phyloP scores from a whole-genome alignment of 2,113 vertebrate genomes.

The Albula goreensis region DNA sequence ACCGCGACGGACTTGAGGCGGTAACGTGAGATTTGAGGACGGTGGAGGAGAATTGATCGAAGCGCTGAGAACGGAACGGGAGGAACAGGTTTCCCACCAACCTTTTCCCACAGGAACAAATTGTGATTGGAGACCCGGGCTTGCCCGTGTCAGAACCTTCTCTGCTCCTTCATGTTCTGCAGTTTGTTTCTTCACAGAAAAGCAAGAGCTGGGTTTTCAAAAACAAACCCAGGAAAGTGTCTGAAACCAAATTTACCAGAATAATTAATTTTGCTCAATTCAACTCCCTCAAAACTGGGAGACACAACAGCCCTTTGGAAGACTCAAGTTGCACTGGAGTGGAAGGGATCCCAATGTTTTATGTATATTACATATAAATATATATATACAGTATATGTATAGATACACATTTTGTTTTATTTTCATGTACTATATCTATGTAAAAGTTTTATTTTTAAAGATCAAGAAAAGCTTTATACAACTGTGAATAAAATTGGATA shows the following conservation, averaged over 20 bases:
- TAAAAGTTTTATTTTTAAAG: conserved; percentile 69
- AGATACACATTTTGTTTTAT: conserved; percentile 66
- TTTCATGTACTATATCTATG: conserved; percentile 72
- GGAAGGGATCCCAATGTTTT: conserved; percentile 36
- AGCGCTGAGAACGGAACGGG: no score
- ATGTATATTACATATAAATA: conserved; percentile 48
- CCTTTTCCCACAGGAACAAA: not conserved
- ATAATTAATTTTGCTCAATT: conserved; percentile 35
- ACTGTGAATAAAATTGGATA: conserved; percentile 72
- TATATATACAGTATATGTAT: conserved; percentile 57
- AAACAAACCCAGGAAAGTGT: not conserved
- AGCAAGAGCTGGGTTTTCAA: not conserved
- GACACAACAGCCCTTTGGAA: conserved; percentile 32
- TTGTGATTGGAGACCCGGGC: not conserved
- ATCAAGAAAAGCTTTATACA: conserved; percentile 74
- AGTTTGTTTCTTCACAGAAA: conserved; percentile 42
- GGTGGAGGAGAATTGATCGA: not conserved
- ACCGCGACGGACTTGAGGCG: not conserved
- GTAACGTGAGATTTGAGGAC: not conserved
- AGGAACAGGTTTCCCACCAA: not conserved
- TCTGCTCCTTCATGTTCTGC: not conserved
- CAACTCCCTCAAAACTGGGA: conserved; percentile 15
- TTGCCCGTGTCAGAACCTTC: not conserved
- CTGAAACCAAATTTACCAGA: conserved; percentile 4
- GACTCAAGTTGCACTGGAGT: conserved; percentile 33